Evolutionary conservation across 1,140 invertebrate species (phyloP), one percentile per base, ranked within the genome.

Genomic region (Eurosta solidaginis): DNA sequence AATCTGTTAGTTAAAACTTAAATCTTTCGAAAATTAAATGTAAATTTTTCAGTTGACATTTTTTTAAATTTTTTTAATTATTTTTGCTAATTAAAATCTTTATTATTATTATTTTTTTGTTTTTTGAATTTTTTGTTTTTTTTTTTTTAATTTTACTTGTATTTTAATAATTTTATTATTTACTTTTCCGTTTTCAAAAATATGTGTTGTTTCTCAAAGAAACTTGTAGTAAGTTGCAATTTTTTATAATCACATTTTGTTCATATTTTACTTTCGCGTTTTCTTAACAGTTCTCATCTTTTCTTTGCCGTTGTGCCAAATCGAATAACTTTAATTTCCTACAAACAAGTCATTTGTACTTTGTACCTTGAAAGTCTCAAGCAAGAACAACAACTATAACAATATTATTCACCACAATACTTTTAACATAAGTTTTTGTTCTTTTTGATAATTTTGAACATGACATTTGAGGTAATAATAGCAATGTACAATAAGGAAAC

Each of bases 361-460:
- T n/a, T n/a, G n/a, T n/a, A 20, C 59, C 20, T 20, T 68, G 59
- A 40, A 22, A 20, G 33, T 33, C 29, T 12, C 59, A 20, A 68
- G n/a, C n/a, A n/a, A n/a, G n/a, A n/a, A n/a, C 36, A 68, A 68
- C 59, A 68, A 68, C 59, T 40, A 63, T 68, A 5, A 36, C 29
- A 22, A 20, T 68, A 10, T 40, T 33, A 29, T 40, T 68, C 12
- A 20, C n/a, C 22, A 12, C 59, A 20, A 63, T 29, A 25, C 33
- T 40, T 40, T 33, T 14, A 10, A 2, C 27, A 59, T 20, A 40
- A 63, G n/a, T 12, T 10, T 33, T 17, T 33, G 27, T 29, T 12
- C 54, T 36, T 63, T 63, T 63, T 63, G 54, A 12, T 25, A 29
- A 68, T 68, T 68, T 68, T 68, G 59, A 33, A 68, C 59, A 68